phyloP scores from a whole-genome alignment of 1,140 invertebrate species.

The Lepidurus couesii region DNA sequence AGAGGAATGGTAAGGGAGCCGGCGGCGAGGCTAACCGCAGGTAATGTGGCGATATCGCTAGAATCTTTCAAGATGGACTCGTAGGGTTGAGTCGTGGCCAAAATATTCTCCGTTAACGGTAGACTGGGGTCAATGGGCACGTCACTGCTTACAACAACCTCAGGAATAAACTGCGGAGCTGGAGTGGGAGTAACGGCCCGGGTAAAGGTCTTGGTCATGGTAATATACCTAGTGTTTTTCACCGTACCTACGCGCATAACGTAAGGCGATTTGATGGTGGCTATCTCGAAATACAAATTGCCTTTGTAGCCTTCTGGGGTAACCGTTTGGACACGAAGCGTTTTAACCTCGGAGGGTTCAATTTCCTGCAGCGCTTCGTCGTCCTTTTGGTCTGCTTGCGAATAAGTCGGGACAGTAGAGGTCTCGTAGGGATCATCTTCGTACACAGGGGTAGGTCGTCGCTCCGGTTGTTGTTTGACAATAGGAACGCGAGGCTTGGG shows the following conservation, averaged over 20 bases:
- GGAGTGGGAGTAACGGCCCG: constrained; percentile 49
- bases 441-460: constrained; percentile 51
- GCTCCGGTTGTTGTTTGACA: constrained; percentile 36
- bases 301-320: constrained; percentile 68
- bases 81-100: constrained; percentile 62
- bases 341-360: constrained; percentile 35
- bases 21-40: constrained; percentile 65
- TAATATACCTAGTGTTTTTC: constrained; percentile 64
- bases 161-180: constrained; percentile 48
- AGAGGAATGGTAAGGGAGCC: constrained; percentile 57
- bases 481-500: constrained; percentile 77
- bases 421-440: constrained; percentile 46
- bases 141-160: constrained; percentile 41
- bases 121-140: constrained; percentile 30
- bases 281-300: constrained; percentile 75
- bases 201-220: constrained; percentile 44
- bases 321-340: constrained; percentile 59
- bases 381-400: constrained; percentile 25
- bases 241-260: constrained; percentile 80
- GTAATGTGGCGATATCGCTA: constrained; percentile 62
- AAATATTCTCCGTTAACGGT: constrained; percentile 76
- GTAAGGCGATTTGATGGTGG: constrained; percentile 81
- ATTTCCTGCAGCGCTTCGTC: constrained; percentile 20
- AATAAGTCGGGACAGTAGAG: constrained; percentile 38
- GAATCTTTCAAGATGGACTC: constrained; percentile 41